A percentile compares a stretch with the other conserved stretches of the same genome.
Evolutionary conservation across 1,140 invertebrate species (phyloP).

Genomic region (Delia radicum): DNA sequence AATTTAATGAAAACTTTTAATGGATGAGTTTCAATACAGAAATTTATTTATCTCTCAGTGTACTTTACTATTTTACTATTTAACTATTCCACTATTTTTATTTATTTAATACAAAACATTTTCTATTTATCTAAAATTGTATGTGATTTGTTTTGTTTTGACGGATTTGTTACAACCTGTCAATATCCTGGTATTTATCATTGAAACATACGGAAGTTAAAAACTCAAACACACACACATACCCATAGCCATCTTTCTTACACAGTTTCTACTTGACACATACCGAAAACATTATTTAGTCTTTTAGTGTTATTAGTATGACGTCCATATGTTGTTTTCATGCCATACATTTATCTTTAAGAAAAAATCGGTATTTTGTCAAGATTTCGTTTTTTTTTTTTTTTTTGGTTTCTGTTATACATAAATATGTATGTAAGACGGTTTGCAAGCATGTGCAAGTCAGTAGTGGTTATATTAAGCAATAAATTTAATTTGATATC

Average conservation of each 20-base stretch:
- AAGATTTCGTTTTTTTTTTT: background rate
- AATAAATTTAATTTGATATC: conserved; percentile 49
- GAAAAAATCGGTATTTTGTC: background rate
- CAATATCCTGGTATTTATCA: background rate
- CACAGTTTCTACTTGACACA: background rate
- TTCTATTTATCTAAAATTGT: too few species aligned
- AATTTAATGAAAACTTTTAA: too few species aligned
- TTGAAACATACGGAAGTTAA: background rate
- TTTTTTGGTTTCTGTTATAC: background rate
- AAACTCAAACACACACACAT: background rate
- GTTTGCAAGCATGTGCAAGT: background rate
- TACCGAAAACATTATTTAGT: conserved; percentile 2
- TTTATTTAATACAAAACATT: too few species aligned
- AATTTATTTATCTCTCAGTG: too few species aligned
- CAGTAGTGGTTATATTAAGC: conserved; percentile 16
- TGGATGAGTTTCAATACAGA: too few species aligned
- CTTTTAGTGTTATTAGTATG: conserved; percentile 11
- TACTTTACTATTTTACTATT: too few species aligned
- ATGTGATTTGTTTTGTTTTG: too few species aligned
- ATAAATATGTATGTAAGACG: background rate
- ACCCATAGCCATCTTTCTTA: background rate
- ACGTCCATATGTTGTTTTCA: conserved; percentile 1
- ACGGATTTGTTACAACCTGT: too few species aligned
- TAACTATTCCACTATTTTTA: too few species aligned
- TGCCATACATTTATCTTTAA: background rate